Evolutionary conservation across 1,140 invertebrate species (phyloP), one percentile per base, ranked within the genome.

Genomic region (Aricia agestis): DNA sequence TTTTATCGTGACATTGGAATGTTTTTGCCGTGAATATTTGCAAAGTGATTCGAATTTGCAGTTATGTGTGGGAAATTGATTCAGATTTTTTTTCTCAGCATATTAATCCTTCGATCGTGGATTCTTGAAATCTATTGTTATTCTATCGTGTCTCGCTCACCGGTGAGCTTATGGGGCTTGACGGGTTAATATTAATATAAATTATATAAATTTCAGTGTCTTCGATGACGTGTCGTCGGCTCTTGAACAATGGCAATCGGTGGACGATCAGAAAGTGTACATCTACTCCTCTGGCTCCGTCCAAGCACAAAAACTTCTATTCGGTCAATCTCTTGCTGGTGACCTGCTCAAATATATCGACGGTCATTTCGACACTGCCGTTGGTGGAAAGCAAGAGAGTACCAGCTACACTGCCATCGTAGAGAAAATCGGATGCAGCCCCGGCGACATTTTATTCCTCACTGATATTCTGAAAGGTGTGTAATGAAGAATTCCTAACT

Each of bases 231-330:
- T 98, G 1, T 91, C 93, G 2, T 91, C 92, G 69, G 94, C 95
- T 13, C 92, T 99, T 57, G 92, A 96, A 80, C 86, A 93, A 71
- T 97, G 97, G 95, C 89, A 87, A 15, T 82, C 92, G 0, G 81
- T 84, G 19, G 92, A 93, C 15, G 93, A 92, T 66, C 94, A 94
- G 7, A 94, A 95, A 70, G 90, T 99, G 45, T 98, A 96, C 79
- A 95, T 98, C 66, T 99, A 97, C 82, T 99, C 98, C 0, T 98
- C 97, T 68, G 98, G 98, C 63, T 98, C 97, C 77, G 94, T 98
- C 0, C 95, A 96, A 81, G 96, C 97, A 45, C 98, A 99, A 89
- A 97, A 98, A 85, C 92, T 98, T 10, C 92, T 99, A 3, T 98
- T 98, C 86, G 92, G 93, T 0, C 91, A 98, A 86, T 95, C 97